Conservation (phyloP, 2,113 vertebrate genomes). For the pig (Sus scrofa) region DNA sequence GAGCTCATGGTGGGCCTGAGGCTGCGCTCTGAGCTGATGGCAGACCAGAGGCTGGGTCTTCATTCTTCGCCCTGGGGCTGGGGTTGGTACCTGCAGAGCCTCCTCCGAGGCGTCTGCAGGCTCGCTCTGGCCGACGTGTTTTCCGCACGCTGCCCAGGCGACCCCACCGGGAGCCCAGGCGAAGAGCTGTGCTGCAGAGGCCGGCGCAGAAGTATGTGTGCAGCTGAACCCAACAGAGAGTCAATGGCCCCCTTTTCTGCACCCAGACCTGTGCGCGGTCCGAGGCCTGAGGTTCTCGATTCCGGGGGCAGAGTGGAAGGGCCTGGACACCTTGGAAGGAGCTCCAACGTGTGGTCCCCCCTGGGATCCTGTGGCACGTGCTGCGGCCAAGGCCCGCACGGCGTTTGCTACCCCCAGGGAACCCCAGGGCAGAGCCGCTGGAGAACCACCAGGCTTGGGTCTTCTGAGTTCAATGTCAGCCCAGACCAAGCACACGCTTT, state of each 20-base stretch:
- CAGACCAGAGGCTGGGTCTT: background rate
- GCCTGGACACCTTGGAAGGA: background rate
- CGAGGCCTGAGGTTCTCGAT: background rate
- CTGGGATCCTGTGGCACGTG: background rate
- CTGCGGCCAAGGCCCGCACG: background rate
- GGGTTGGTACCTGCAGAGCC: background rate
- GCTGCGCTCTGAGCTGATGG: background rate
- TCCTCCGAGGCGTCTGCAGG: background rate
- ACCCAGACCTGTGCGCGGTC: background rate
- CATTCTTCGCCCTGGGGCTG: background rate
- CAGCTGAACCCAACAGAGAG: fast-evolving
- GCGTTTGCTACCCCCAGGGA: fast-evolving
- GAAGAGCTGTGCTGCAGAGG: background rate
- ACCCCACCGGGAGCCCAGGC: background rate
- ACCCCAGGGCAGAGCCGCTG: no score
- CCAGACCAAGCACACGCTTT: background rate
- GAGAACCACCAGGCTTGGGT: background rate
- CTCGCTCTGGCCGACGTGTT: background rate
- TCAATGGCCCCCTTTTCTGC: background rate
- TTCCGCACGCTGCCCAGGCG: background rate
- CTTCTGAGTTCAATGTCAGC: background rate
- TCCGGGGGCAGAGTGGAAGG: background rate
- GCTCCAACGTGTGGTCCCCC: background rate
- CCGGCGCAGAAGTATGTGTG: background rate
- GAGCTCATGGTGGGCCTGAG: background rate